Conservation (phyloP, 2,113 vertebrate genomes). For the Tinamus guttatus region DNA sequence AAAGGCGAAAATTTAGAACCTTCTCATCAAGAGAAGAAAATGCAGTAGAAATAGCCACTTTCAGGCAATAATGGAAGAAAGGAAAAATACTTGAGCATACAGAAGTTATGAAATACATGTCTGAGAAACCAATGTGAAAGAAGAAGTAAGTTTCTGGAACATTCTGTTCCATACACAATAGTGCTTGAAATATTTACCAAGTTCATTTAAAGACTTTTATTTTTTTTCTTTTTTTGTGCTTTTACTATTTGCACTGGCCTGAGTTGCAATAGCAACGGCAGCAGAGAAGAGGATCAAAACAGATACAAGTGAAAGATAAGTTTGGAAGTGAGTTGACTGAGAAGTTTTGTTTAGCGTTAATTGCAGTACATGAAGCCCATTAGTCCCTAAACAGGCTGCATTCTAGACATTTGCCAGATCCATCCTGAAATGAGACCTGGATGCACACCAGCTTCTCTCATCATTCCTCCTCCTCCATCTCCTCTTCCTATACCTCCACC, state of each 20-base stretch:
- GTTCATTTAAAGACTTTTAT: background rate
- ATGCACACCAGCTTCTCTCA: background rate
- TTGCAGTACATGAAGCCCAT: background rate
- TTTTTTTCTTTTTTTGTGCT: rapidly evolving
- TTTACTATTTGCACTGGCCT: background rate
- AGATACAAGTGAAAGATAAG: rapidly evolving
- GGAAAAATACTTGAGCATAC: background rate
- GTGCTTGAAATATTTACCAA: background rate
- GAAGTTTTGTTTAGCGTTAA: background rate
- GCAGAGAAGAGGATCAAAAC: background rate
- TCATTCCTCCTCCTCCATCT: background rate
- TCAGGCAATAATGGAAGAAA: background rate
- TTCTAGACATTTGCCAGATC: background rate
- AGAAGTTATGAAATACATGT: background rate
- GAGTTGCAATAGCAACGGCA: background rate
- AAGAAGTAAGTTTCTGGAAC: background rate
- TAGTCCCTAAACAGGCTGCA: rapidly evolving
- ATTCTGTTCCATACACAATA: background rate
- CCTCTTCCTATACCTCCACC: rapidly evolving
- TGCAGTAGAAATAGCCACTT: background rate
- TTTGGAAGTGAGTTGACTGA: background rate
- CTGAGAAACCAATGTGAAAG: background rate
- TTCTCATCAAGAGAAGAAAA: background rate
- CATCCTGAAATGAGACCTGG: background rate
- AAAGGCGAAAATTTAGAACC: background rate